These are phyloP conservation scores for Diloba caeruleocephala DNA, from an alignment of 2,888 invertebrate genomes.

Conservation along the genomic window DNA sequence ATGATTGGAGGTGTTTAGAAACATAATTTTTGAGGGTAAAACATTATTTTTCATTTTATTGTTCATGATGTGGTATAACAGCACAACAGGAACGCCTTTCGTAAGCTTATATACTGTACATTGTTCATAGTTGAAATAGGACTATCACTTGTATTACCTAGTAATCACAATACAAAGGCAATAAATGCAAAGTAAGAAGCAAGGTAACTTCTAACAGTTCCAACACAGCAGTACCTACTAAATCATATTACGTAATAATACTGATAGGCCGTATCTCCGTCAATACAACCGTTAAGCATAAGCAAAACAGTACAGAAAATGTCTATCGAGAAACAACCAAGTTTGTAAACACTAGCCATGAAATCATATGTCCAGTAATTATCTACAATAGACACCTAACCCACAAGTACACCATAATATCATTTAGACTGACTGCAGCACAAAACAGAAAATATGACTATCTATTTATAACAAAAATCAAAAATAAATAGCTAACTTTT, in stretches of 20 bases:
- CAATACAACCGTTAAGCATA: slow-evolving; percentile 10
- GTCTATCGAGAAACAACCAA: slow-evolving; percentile 3
- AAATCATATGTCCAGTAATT: not conserved
- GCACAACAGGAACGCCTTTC: too few species aligned
- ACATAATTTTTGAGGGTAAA: too few species aligned
- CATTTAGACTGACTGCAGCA: too few species aligned
- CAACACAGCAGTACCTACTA: slow-evolving; percentile 6
- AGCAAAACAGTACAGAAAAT: slow-evolving; percentile 5
- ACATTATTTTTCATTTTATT: too few species aligned
- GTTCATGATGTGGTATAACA: too few species aligned
- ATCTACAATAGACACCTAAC: not conserved
- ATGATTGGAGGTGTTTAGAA: too few species aligned
- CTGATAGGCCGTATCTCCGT: slow-evolving; percentile 29
- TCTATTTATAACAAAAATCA: slow-evolving; percentile 19
- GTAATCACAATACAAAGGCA: slow-evolving; percentile 25
- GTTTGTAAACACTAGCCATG: slow-evolving; percentile 1
- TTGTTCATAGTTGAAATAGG: not conserved
- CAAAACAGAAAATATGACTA: too few species aligned
- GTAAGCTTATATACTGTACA: slow-evolving; percentile 1
- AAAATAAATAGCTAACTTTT: slow-evolving; percentile 14
- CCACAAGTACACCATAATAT: too few species aligned
- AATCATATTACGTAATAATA: slow-evolving; percentile 32
- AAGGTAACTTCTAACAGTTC: too few species aligned
- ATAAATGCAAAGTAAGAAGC: slow-evolving; percentile 1
- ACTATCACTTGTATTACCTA: slow-evolving; percentile 8